Percentiles rank a stretch among this genome's conserved stretches.
Evolutionary conservation across 2,797 vertebrate species (phyloP).

Genomic region (Cirrhinus mrigala): DNA sequence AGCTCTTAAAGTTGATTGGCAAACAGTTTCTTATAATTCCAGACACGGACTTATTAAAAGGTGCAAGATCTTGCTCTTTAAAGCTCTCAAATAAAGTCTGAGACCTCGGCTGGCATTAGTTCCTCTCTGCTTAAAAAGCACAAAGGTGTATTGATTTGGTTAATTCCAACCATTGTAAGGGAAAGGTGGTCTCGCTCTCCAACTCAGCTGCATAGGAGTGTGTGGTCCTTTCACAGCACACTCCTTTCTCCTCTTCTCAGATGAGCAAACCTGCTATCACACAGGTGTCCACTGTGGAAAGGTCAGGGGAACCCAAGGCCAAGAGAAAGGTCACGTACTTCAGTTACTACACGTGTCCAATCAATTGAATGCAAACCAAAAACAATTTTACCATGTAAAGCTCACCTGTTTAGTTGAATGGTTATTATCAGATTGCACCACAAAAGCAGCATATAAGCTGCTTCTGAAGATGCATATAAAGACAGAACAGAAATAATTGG

Average conservation of each 20-base stretch:
- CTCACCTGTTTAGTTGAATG: neutral
- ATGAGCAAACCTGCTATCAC: conserved; percentile 45
- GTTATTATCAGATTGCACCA: neutral
- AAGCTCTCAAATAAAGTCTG: conserved; percentile 38
- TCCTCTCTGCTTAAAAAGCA: conserved; percentile 58
- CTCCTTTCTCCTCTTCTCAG: conserved; percentile 30
- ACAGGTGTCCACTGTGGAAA: conserved; percentile 27
- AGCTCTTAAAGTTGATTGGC: neutral
- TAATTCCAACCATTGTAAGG: conserved; percentile 35
- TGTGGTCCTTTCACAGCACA: conserved; percentile 50
- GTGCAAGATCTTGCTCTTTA: conserved; percentile 19
- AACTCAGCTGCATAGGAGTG: conserved; percentile 43
- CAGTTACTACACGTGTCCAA: neutral
- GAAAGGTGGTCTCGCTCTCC: conserved; percentile 12
- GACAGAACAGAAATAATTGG: neutral
- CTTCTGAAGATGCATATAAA: neutral
- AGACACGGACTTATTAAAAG: conserved; percentile 33
- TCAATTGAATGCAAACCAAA: neutral
- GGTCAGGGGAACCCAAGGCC: neutral
- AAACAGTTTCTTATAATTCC: neutral
- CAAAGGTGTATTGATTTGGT: conserved; percentile 58
- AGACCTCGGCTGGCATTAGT: conserved; percentile 50
- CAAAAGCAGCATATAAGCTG: neutral
- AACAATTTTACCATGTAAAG: conserved; percentile 21
- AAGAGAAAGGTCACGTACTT: neutral